phyloP scores from a whole-genome alignment of 92 coral and sea anemone genomes.

The Parazoanthus swiftii region DNA sequence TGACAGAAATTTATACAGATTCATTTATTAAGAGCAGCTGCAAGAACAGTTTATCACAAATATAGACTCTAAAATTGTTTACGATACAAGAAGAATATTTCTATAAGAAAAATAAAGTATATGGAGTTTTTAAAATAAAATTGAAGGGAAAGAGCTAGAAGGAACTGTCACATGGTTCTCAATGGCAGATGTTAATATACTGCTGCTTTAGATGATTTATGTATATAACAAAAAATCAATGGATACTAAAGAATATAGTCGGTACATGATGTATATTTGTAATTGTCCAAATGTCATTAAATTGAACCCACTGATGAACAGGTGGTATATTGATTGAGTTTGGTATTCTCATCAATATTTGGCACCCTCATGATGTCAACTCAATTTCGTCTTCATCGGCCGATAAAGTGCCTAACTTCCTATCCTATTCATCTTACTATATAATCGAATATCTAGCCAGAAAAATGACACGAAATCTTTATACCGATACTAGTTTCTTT shows the following conservation, averaged over 20 bases:
- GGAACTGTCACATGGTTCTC: neutral
- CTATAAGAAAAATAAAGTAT: neutral
- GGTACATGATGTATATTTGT: neutral
- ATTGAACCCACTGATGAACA: neutral
- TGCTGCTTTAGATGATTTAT: neutral
- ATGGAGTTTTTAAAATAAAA: slow-evolving; percentile 2
- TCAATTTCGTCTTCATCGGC: neutral
- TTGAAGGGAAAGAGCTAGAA: neutral
- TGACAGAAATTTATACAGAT: slow-evolving; percentile 25
- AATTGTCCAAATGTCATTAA: slow-evolving; percentile 6
- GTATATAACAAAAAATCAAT: neutral
- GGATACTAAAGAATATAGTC: neutral
- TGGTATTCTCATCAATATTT: neutral
- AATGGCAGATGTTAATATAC: neutral
- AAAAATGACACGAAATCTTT: too few species aligned
- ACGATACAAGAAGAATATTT: neutral
- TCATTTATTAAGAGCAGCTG: neutral
- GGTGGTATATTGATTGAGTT: slow-evolving; percentile 15
- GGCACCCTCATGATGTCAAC: neutral
- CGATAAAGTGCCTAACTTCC: neutral
- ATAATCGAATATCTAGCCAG: too few species aligned
- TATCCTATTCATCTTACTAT: neutral
- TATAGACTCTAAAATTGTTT: neutral
- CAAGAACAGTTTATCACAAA: neutral
- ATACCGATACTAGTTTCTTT: too few species aligned